Percentiles rank a stretch among this genome's conserved stretches.
These are phyloP conservation scores for Peromyscus aztecus DNA, from an alignment of 2,797 vertebrate genomes.

Conservation along the genomic window DNA sequence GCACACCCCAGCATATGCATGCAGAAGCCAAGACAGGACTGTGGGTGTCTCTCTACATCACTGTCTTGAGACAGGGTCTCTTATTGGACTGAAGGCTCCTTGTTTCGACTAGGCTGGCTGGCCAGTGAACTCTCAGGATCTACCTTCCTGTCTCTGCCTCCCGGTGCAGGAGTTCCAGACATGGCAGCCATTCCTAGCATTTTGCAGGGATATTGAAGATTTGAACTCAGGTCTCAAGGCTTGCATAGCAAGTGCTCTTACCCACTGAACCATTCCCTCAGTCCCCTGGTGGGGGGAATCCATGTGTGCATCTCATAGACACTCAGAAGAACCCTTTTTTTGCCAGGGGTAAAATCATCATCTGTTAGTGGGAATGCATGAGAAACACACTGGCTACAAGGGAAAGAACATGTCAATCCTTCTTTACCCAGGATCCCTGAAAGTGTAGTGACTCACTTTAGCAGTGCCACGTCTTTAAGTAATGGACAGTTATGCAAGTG, in stretches of 20 bases:
- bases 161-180: background rate
- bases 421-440: background rate
- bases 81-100: background rate
- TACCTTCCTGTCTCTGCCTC: background rate
- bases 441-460: background rate
- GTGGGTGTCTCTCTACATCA: background rate
- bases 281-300: too few relatives aligned
- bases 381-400: background rate
- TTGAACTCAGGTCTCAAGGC: background rate
- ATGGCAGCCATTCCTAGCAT: background rate
- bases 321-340: background rate
- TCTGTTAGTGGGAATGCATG: background rate
- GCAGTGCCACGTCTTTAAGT: background rate
- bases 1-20: background rate
- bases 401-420: background rate
- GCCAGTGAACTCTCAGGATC: background rate
- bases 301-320: background rate
- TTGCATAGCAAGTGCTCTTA: background rate
- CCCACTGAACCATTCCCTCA: background rate
- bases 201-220: background rate
- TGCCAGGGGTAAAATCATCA: background rate
- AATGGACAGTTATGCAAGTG: background rate
- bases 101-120: background rate
- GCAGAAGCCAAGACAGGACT: background rate
- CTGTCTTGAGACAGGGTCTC: background rate